Evolutionary conservation across 2,797 vertebrate genomes (phyloP).

Genomic region (Bradypodion pumilum): DNA sequence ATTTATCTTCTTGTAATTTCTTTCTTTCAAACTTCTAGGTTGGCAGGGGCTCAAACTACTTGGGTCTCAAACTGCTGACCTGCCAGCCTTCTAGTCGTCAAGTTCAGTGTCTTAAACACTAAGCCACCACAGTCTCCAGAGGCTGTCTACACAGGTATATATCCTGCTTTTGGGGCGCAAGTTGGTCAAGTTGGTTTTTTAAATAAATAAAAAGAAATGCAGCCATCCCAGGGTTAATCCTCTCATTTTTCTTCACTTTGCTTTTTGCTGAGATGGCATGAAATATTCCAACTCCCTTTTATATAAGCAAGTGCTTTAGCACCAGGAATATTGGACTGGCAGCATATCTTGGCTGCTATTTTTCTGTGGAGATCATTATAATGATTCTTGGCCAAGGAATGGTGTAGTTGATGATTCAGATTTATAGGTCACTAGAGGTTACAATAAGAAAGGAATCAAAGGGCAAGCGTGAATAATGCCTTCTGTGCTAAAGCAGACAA

Average conservation of each 20-base stretch:
- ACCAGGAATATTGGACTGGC: slow-evolving; percentile 55
- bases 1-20: no score
- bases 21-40: no score
- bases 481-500: slow-evolving; percentile 52
- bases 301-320: slow-evolving; percentile 51
- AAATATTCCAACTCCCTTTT: slow-evolving; percentile 45
- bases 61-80: no score
- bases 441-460: slow-evolving; percentile 61
- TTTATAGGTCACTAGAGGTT: slow-evolving; percentile 64
- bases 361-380: slow-evolving; percentile 53
- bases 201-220: slow-evolving; percentile 39
- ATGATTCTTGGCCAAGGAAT: slow-evolving; percentile 54
- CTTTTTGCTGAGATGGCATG: slow-evolving; percentile 53
- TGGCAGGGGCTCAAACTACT: no score
- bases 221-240: slow-evolving; percentile 39
- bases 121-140: no score
- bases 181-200: no score
- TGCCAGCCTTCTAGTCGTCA: no score
- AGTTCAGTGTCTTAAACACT: no score
- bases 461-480: slow-evolving; percentile 46
- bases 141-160: no score
- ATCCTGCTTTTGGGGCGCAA: no score
- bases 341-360: slow-evolving; percentile 53
- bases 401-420: slow-evolving; percentile 65
- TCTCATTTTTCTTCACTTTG: slow-evolving; percentile 30